Base-by-base conservation (phyloP, 2,797 vertebrate species). In the Vultur gryphus region DNA sequence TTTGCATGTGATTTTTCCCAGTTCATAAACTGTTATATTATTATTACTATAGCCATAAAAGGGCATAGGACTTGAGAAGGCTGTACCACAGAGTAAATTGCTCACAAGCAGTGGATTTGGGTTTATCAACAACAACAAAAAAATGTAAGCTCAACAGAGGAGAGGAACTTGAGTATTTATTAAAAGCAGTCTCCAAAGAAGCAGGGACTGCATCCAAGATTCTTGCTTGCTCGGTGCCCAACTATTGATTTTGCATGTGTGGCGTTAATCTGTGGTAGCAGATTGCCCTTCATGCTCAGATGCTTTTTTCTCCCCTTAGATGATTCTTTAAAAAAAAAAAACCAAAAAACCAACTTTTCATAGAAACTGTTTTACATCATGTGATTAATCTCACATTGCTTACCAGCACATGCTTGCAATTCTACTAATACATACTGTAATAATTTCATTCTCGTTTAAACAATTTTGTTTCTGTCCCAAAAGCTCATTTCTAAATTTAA, bases 101-200 rank as follows among this genome's bases (percentile, higher is more conserved):
- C 48, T 76, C 17, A 33, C 39, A 69, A 58, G 11, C 31, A 51
- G 28, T 15, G 7, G 39, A 37, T 66, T 76, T 90, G n/a, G 4
- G 16, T 70, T 82, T 77, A 77, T 51, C 33, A 73, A 78, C 12
- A 73, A n/a, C 23, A 71, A 5, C 9, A 58, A 57, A 15, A 62
- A 62, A 37, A 62, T 23, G 28, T 29, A 77, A 80, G 28, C 25
- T 62, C 39, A 89, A 24, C 5, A 86, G 33, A 79, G 24, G 13
- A 3, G 0, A 91, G 29, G 23, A 80, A 71, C 7, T 80, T 0
- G 0, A 62, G 16, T 43, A 62, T 49, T 46, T 64, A 82, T 19
- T 18, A 37, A 77, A 77, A 81, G n/a, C 62, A 70, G n/a, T 26
- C n/a, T 73, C 31, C 48, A 82, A 70, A 90, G 20, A 64, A 90